Percentiles rank a stretch among this genome's conserved stretches.
Evolutionary conservation across 92 coral and sea anemone species (phyloP).

Genomic region (Epizoanthus rinbou): DNA sequence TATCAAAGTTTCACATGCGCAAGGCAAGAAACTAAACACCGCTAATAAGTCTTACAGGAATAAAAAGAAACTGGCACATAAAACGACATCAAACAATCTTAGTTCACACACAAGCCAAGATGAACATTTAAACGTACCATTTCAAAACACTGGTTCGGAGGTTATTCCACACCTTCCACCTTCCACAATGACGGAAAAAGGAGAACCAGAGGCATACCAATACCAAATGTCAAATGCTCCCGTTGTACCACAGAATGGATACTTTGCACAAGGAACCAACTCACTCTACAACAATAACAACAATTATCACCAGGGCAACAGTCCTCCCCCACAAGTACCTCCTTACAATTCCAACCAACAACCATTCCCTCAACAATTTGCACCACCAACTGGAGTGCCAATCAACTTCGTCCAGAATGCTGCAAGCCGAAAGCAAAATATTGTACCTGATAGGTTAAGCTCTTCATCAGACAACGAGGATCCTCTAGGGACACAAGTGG

Average conservation of each 20-base stretch:
- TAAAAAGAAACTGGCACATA: not conserved
- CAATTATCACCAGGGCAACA: not conserved
- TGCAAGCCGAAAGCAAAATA: slow-evolving; percentile 17
- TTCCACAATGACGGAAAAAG: not conserved
- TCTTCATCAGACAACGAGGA: not conserved
- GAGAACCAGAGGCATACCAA: not conserved
- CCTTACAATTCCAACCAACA: not conserved
- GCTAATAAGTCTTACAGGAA: not conserved
- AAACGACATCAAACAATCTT: no score
- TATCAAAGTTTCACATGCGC: slow-evolving; percentile 51
- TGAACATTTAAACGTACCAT: not conserved
- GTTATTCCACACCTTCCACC: slow-evolving; percentile 2
- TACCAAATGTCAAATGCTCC: slow-evolving; percentile 2
- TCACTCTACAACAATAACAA: not conserved
- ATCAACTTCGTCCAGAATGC: not conserved
- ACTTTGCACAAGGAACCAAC: not conserved
- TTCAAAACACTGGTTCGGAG: not conserved
- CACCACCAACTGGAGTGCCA: not conserved
- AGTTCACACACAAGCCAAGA: not conserved
- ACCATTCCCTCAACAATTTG: not conserved
- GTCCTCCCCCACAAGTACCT: not conserved
- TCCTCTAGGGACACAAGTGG: no score
- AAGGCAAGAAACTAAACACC: slow-evolving; percentile 23
- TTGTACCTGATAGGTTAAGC: not conserved
- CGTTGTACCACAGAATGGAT: not conserved